These are phyloP conservation scores for Apodemus agrarius DNA, from an alignment of 2,797 vertebrate species.

Conservation along the genomic window DNA sequence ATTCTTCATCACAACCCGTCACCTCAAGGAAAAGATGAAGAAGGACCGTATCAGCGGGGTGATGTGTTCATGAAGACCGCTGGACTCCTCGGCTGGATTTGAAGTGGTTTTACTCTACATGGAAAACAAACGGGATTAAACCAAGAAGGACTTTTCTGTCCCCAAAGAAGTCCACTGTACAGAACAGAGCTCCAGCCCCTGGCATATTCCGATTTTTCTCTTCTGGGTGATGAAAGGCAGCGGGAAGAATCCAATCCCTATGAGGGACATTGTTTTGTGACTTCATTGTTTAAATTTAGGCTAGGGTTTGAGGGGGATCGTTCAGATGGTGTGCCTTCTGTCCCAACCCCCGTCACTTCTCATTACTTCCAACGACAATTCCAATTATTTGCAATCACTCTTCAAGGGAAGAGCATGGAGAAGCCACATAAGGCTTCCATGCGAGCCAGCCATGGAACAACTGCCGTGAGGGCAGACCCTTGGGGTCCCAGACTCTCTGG, in stretches of 20 bases:
- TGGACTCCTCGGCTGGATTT: not conserved
- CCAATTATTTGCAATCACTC: conserved; percentile 89
- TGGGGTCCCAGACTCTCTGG: not conserved
- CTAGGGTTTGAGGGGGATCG: conserved; percentile 81
- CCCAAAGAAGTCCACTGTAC: conserved; percentile 43
- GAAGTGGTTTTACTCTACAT: not conserved
- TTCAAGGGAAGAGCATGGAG: conserved; percentile 82
- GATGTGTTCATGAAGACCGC: conserved; percentile 2
- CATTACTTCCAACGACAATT: conserved; percentile 89
- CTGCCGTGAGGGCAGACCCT: not conserved
- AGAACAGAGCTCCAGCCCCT: conserved; percentile 40
- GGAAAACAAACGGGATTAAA: conserved; percentile 16
- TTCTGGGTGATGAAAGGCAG: conserved; percentile 2
- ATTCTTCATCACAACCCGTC: conserved; percentile 58
- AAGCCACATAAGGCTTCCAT: not conserved
- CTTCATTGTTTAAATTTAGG: conserved; percentile 89
- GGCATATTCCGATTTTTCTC: conserved; percentile 17
- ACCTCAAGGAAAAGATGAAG: not conserved
- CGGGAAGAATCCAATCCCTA: conserved; percentile 72
- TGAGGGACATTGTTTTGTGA: conserved; percentile 86
- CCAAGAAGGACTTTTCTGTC: not conserved
- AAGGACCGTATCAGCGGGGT: not conserved
- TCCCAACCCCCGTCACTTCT: conserved; percentile 87
- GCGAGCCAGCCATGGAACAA: not conserved
- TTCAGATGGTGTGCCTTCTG: conserved; percentile 84